These are phyloP conservation scores for Montipora foliosa DNA, from an alignment of 64 coral and sea anemone genomes.

Conservation along the genomic window DNA sequence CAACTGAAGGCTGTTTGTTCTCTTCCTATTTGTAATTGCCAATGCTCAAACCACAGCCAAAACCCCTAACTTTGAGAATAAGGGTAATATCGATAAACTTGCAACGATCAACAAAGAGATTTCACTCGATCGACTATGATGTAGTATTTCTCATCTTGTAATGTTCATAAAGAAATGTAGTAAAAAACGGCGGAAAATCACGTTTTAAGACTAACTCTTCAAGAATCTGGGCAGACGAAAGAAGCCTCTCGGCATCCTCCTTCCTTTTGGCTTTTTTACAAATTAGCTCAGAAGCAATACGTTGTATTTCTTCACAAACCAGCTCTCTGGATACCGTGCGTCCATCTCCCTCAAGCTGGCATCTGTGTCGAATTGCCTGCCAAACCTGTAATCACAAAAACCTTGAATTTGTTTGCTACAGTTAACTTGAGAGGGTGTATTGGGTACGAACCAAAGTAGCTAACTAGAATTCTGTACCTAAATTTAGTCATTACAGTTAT, in stretches of 20 bases:
- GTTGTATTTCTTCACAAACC: slow-evolving; percentile 29
- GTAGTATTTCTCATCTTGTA: slow-evolving; percentile 33
- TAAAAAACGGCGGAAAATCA: slow-evolving; percentile 87
- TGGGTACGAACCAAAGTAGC: no score
- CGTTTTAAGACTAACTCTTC: slow-evolving; percentile 69
- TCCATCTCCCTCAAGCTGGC: slow-evolving; percentile 67
- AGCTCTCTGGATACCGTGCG: slow-evolving; percentile 66
- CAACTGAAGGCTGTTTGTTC: no score
- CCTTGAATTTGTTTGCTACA: not conserved
- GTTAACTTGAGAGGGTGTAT: not conserved
- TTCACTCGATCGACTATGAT: not conserved
- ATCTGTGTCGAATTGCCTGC: slow-evolving; percentile 86
- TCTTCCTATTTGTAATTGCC: no score
- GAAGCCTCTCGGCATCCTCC: slow-evolving; percentile 42
- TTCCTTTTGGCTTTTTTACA: not conserved
- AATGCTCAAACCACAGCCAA: no score
- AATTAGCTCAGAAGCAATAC: slow-evolving; percentile 47
- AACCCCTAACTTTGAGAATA: no score
- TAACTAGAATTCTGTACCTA: no score
- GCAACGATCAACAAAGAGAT: no score
- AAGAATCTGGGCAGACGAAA: slow-evolving; percentile 61
- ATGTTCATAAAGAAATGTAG: slow-evolving; percentile 88
- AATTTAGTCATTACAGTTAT: not conserved
- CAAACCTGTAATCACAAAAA: slow-evolving; percentile 58
- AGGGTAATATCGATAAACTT: no score